Base-by-base conservation (phyloP, 2,888 invertebrate species). In the Drosophila neotestacea region DNA sequence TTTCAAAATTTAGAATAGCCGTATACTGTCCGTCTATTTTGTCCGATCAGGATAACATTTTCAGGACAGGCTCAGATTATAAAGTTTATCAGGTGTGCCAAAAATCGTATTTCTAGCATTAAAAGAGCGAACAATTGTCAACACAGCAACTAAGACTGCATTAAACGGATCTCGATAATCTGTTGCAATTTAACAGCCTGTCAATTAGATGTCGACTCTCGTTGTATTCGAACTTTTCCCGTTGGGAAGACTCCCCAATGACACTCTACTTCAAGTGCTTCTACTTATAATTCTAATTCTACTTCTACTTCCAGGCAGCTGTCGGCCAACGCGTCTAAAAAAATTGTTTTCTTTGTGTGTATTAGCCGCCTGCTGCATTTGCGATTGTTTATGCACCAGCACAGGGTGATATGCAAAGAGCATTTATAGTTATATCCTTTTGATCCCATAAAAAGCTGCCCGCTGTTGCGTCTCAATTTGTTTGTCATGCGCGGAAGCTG, bases 401-500 rank as follows among this genome's bases (percentile, higher is more conserved):
- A 65, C 65, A 65, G 59, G 65, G 52, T 47, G 47, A 11, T n/a
- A 48, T 13, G 44, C 51, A 77, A 67, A 77, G 70, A 70, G 76
- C 39, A 28, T 38, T 27, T 34, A 22, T 13, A 54, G 32, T 47
- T 65, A 63, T 66, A 70, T 79, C 80, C 77, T 79, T 58, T 27
- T 16, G 66, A 34, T 66, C 66, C 80, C 44, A 79, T 79, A 79
- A 69, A 70, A 60, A 79, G 79, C 79, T 79, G 28, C 1, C 13
- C 41, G 63, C 75, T 71, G 69, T 74, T 78, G 75, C 75, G 62
- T 52, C 46, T 48, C 7, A 46, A 46, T 51, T 73, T 42, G 46
- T 65, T 65, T 71, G 80, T n/a, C 79, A 79, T 79, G 79, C 79
- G 79, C 79, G 56, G 70, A 79, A 79, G 79, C 80, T 79, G 80